Evolutionary conservation across 2,797 vertebrate genomes (phyloP).

Genomic region (Urophycis tenuis): DNA sequence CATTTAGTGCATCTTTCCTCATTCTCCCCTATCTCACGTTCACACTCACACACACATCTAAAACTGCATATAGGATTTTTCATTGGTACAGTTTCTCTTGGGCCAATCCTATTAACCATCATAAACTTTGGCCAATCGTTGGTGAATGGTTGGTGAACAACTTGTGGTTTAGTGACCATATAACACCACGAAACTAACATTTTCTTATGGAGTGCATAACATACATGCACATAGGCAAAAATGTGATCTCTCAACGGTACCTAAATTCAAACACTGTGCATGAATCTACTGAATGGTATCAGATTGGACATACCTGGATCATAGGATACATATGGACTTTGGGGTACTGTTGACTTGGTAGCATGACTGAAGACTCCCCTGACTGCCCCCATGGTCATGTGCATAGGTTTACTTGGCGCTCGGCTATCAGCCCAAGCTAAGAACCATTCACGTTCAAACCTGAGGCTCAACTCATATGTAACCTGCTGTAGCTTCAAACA

Average conservation of each 20-base stretch:
- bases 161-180: not conserved
- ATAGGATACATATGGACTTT: not conserved
- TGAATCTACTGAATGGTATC: not conserved
- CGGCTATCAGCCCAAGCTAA: not conserved
- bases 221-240: not conserved
- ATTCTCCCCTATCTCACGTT: constrained; percentile 2
- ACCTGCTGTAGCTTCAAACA: not conserved
- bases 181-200: not conserved
- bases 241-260: not conserved
- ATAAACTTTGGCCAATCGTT: constrained; percentile 27
- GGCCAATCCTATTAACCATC: constrained; percentile 27
- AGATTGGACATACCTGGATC: not conserved
- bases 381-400: not conserved
- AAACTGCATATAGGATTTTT: constrained; percentile 19
- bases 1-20: constrained; percentile 17
- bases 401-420: not conserved
- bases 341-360: not conserved
- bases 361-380: not conserved
- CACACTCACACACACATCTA: constrained; percentile 5
- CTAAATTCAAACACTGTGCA: not conserved
- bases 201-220: not conserved
- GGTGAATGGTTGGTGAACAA: constrained; percentile 18
- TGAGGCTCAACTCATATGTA: not conserved
- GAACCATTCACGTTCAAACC: not conserved
- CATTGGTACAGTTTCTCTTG: constrained; percentile 24